A percentile compares a stretch with the other conserved stretches of the same genome.
Conservation (phyloP, 2,888 invertebrate genomes). For the Aphrophora alni region DNA sequence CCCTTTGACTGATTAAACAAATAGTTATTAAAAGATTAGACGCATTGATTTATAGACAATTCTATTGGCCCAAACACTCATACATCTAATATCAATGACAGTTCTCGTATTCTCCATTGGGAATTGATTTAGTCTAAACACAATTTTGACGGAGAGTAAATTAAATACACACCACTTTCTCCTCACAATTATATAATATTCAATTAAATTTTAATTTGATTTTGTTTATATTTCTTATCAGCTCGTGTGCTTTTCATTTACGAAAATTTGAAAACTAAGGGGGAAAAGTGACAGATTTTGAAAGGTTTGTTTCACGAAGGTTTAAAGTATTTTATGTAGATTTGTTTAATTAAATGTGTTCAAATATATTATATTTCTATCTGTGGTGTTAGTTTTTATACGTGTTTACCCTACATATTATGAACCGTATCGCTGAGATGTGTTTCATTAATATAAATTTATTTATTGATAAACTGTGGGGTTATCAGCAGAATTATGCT, state of each 20-base stretch:
- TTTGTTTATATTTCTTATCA: background rate
- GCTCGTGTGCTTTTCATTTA: background rate
- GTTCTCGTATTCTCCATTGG: background rate
- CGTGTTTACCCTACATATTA: too few species aligned
- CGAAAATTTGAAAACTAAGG: background rate
- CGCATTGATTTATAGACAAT: background rate
- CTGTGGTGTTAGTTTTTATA: too few species aligned
- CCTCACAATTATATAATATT: background rate
- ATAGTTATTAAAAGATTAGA: constrained; percentile 9
- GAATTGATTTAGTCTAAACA: background rate
- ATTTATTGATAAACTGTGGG: too few species aligned
- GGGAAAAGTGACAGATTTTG: background rate
- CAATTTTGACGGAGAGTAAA: background rate
- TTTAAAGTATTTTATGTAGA: too few species aligned
- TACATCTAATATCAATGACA: background rate
- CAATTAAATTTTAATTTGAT: background rate
- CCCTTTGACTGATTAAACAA: background rate
- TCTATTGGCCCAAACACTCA: background rate
- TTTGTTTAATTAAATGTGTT: too few species aligned
- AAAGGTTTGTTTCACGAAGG: too few species aligned
- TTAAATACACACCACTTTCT: background rate
- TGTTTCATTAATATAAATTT: too few species aligned
- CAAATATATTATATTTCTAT: too few species aligned
- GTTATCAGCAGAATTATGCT: too few species aligned
- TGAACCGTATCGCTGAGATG: too few species aligned